Conservation (phyloP, 53 echinoderm and acorn worm species). For the Mesocentrotus franciscanus region DNA sequence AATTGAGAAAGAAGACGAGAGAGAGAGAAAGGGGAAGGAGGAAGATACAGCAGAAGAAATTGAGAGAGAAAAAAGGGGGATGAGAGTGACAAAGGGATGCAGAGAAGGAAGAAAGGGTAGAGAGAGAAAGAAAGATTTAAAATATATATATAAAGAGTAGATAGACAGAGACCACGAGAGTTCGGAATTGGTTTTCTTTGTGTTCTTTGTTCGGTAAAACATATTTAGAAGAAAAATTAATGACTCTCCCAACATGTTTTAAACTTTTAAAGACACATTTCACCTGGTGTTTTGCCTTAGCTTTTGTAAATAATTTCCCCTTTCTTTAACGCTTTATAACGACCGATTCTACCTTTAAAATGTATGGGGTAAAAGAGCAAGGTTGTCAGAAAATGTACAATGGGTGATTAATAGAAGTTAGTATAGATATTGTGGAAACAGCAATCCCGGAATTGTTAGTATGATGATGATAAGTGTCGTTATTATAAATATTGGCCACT, state of each 20-base stretch:
- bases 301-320: no score
- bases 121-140: neutral
- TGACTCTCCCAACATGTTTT: no score
- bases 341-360: neutral
- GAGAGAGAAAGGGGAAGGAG: neutral
- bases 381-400: neutral
- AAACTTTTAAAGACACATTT: no score
- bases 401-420: conserved; percentile 15
- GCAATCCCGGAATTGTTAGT: neutral
- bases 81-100: neutral
- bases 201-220: no score
- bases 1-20: neutral
- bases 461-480: conserved; percentile 47
- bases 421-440: neutral
- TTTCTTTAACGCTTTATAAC: neutral
- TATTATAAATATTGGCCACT: conserved; percentile 33
- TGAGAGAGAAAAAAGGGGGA: neutral
- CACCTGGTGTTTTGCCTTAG: no score
- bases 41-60: neutral
- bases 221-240: no score
- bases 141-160: no score
- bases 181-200: no score
- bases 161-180: no score
- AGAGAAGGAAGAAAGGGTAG: neutral
- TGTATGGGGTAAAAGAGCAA: neutral